These are phyloP conservation scores for Caenorhabditis drosophilae DNA, from an alignment of 2,888 invertebrate genomes.

Conservation along the genomic window DNA sequence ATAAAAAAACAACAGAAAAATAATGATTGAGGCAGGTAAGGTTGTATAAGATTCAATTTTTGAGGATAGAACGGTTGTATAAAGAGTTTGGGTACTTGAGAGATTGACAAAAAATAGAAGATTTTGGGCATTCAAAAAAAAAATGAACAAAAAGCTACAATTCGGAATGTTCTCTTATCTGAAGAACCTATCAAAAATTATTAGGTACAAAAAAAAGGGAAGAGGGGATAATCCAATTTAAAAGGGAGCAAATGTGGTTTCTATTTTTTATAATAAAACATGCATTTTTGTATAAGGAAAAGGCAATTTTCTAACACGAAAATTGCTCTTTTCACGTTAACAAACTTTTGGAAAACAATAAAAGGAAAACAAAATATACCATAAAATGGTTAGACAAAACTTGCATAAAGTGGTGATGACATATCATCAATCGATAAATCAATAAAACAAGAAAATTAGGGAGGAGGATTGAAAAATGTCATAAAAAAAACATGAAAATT, in stretches of 20 bases:
- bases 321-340: too few species aligned
- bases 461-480: conserved; percentile 1
- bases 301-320: too few species aligned
- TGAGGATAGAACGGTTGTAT: conserved; percentile 46
- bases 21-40: conserved; percentile 39
- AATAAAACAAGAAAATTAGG: background rate
- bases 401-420: conserved; percentile 1
- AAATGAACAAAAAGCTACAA: background rate
- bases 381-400: too few species aligned
- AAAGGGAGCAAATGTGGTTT: too few species aligned
- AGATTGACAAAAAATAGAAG: too few species aligned
- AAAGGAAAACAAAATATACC: too few species aligned
- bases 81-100: conserved; percentile 13
- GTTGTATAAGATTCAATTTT: conserved; percentile 21
- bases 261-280: too few species aligned
- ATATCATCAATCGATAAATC: background rate
- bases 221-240: too few species aligned
- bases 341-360: conserved; percentile 28
- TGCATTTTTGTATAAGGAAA: too few species aligned
- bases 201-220: too few species aligned
- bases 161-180: too few species aligned
- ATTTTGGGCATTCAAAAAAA: background rate
- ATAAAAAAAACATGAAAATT: background rate
- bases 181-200: too few species aligned
- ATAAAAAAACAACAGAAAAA: conserved; percentile 4